Base-by-base conservation (phyloP, 1,140 invertebrate species). In the Zaprionus lachaisei region DNA sequence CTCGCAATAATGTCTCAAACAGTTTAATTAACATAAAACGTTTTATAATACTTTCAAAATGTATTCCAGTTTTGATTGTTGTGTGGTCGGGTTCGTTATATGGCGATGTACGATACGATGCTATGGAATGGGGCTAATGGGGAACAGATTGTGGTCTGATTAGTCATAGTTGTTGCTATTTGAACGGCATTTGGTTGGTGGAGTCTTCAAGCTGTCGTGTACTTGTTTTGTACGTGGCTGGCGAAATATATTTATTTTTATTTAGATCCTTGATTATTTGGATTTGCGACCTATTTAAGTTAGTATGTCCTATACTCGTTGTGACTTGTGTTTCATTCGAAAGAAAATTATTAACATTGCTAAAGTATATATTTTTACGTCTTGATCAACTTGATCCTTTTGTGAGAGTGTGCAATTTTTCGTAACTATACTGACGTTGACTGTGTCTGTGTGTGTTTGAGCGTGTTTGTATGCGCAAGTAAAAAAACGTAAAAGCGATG, bases 151-250 rank as follows among this genome's bases (percentile, higher is more conserved):
- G 65, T 64, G 65, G 64, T 54, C 72, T 12, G 58, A 61, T n/a
- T 65, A 44, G 62, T 31, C 51, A 38, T 77, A 24, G 15, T 71
- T 75, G 64, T 69, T 84, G 68, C 71, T 84, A 62, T 38, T 65
- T 87, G 83, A 86, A 82, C 83, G 83, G 79, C 79, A 77, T 85
- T 86, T 31, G 68, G 58, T 83, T 81, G 81, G 66, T 84, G 72
- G 71, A 85, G 65, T 66, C 63, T 60, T 67, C 14, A 78, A 73
- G 79, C 68, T 82, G 82, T 77, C 79, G 80, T 66, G 22, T 74
- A 73, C 28, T 62, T 78, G 17, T 49, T 31, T 74, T 71, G 70
- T 83, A 78, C 38, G 69, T 87, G 49, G 83, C 71, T 87, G 76
- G 85, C 85, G 72, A 72, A 70, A 67, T 69, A 71, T 81, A 64